These are phyloP conservation scores for Picus viridis DNA, from an alignment of 2,797 vertebrate species.

Conservation along the genomic window DNA sequence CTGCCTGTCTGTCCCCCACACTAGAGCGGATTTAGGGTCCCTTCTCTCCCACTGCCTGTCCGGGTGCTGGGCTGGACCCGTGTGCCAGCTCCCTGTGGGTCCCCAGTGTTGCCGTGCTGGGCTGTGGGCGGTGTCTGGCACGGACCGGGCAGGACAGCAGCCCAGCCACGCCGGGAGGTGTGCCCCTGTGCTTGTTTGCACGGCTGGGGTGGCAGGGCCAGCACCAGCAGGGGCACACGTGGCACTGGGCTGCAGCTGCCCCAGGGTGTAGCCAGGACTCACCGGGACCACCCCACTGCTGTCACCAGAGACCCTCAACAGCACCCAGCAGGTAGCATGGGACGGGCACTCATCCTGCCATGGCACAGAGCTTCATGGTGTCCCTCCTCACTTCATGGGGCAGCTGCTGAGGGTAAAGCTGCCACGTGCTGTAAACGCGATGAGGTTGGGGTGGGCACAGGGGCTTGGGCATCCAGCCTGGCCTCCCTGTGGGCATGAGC, in stretches of 20 bases:
- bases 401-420: rapidly evolving
- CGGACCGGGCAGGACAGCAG: not conserved
- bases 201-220: not conserved
- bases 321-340: not conserved
- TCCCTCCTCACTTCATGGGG: not conserved
- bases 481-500: not conserved
- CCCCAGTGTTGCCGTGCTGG: not conserved
- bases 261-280: not conserved
- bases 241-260: not conserved
- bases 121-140: not conserved
- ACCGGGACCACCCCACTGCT: rapidly evolving
- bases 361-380: rapidly evolving
- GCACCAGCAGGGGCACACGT: not conserved
- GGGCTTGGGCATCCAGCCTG: not conserved
- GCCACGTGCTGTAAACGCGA: rapidly evolving
- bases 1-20: not conserved
- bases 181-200: not conserved
- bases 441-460: not conserved
- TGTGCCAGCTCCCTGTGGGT: not conserved
- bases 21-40: not conserved
- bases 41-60: not conserved
- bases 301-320: not conserved
- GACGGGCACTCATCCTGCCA: not conserved
- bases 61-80: rapidly evolving
- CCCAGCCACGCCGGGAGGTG: not conserved